These are phyloP conservation scores for Brachionus calyciflorus DNA, from an alignment of 1,140 invertebrate species.

Conservation along the genomic window DNA sequence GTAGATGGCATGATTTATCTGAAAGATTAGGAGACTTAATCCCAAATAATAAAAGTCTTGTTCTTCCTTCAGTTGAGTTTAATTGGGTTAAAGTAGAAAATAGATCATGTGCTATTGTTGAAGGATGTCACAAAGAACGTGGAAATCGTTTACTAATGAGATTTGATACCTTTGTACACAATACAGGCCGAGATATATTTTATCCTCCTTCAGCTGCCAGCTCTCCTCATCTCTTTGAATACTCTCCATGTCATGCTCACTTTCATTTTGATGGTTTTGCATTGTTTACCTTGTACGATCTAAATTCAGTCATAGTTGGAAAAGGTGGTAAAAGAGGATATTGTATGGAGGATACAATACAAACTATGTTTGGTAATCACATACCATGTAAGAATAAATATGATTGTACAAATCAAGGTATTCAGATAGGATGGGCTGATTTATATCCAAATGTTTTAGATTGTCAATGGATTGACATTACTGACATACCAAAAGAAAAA, in stretches of 20 bases:
- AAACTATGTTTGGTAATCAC: not conserved
- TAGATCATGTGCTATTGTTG: not conserved
- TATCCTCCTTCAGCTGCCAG: not conserved
- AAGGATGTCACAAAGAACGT: not conserved
- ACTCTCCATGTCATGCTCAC: constrained; percentile 17
- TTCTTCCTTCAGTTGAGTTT: not conserved
- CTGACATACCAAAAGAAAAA: not conserved
- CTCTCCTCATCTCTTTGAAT: not conserved
- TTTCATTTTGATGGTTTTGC: constrained; percentile 28
- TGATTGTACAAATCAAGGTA: not conserved
- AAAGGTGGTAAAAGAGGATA: constrained; percentile 1
- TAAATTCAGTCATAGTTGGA: not conserved
- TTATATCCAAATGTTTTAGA: constrained; percentile 10
- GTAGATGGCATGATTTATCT: not conserved
- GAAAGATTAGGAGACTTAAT: not conserved
- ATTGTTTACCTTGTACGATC: not conserved
- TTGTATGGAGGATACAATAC: constrained; percentile 1
- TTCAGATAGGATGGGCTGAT: constrained; percentile 12
- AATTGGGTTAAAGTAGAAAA: not conserved
- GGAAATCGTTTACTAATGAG: not conserved
- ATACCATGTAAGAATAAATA: constrained; percentile 1
- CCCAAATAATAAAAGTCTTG: not conserved
- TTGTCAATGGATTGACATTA: constrained; percentile 29
- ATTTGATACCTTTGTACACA: constrained; percentile 3
- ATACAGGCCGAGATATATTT: not conserved